Evolutionary conservation across 2,113 vertebrate species (phyloP), one percentile per base, ranked within the genome.

Genomic region (Paedocypris sp.): DNA sequence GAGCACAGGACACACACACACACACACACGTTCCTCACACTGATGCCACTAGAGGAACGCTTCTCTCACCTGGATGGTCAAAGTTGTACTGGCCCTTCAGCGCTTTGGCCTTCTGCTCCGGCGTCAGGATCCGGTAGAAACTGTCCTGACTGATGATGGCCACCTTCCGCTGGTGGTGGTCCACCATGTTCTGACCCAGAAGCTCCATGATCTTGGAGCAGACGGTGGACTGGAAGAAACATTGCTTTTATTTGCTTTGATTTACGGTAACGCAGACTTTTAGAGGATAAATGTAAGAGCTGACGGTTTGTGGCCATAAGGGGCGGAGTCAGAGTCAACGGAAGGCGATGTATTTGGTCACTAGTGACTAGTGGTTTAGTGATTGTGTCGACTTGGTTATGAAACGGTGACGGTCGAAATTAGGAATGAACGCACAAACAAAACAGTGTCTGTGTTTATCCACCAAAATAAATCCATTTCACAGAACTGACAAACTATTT

Each of bases 171-270:
- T 96, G 93, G 20, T 82, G 86, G 28, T 88, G 93, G 45, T 97
- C 94, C 71, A 97, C 93, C 64, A 91, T 90, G 58, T 97, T 90
- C 79, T 98, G 93, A 3, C 94, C 94, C 79, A 98, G 85, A 23
- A 97, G 85, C 85, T 97, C 94, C 94, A 97, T 94, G 78, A 98
- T 97, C 82, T 97, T 97, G 74, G 91, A 93, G 9, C 94, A 98
- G 15, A 98, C 94, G 4, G 94, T 98, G 12, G 94, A 97, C 94
- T 98, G 79, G 10, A 1, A 20, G 45, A 48, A 7, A 15, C 23
- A 10, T 1, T 9, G 9, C 6, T 22, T 6, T 20, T 1, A 6
- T 43, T 5, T 4, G 2, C 2, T 2, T 36, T 22, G 9, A 31
- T 2, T 28, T 12, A 50, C 19, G 18, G 7, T 43, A n/a, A n/a